A percentile compares a stretch with the other conserved stretches of the same genome.
phyloP scores from a whole-genome alignment of 2,113 vertebrate genomes.

The Cyanoramphus novaezelandiae region DNA sequence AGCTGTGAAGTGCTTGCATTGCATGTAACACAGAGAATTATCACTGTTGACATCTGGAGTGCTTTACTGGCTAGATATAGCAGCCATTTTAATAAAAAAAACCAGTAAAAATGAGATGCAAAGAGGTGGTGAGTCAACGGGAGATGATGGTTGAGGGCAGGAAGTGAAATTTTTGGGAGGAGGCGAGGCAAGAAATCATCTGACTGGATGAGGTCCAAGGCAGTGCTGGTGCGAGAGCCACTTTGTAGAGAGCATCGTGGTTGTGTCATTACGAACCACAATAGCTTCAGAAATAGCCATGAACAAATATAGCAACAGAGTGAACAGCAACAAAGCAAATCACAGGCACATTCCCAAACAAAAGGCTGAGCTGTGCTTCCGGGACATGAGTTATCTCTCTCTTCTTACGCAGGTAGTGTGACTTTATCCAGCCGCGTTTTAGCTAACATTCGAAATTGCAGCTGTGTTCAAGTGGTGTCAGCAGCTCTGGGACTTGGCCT shows the following conservation, averaged over 20 bases:
- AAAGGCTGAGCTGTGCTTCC: conserved; percentile 9
- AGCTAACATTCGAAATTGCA: neutral
- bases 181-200: neutral
- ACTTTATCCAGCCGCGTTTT: neutral
- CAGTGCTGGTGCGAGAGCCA: neutral
- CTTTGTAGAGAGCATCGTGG: neutral
- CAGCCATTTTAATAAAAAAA: conserved; percentile 5
- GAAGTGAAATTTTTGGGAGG: neutral
- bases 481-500: neutral
- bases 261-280: neutral
- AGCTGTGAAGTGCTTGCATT: neutral
- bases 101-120: neutral
- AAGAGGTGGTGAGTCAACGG: neutral
- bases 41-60: neutral
- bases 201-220: neutral
- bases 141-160: neutral
- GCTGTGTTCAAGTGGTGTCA: neutral
- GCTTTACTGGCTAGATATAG: neutral
- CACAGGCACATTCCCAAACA: neutral
- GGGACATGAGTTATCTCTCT: neutral
- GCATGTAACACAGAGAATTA: neutral
- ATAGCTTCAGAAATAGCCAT: conserved; percentile 45
- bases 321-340: conserved; percentile 21
- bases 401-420: neutral
- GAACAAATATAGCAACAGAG: conserved; percentile 53